These are phyloP conservation scores for Sialis fuliginosa DNA, from an alignment of 2,888 invertebrate species.

Conservation along the genomic window DNA sequence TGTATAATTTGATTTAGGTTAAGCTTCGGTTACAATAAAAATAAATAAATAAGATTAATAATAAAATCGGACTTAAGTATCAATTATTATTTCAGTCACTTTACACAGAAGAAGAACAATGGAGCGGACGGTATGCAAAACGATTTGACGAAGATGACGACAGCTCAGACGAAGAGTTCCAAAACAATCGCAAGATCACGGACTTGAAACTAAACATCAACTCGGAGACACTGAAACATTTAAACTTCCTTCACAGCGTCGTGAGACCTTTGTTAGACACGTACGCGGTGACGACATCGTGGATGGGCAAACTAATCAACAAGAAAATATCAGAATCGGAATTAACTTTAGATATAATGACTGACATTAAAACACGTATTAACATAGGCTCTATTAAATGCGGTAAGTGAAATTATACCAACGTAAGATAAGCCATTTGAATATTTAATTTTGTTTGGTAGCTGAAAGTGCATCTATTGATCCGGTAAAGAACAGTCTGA, in stretches of 20 bases:
- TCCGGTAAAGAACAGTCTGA: constrained; percentile 68
- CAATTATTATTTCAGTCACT: constrained; percentile 12
- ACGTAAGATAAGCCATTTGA: constrained; percentile 8
- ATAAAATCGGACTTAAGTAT: not conserved
- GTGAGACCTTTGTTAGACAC: constrained; percentile 58
- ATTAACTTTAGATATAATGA: constrained; percentile 44
- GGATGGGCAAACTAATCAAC: constrained; percentile 34
- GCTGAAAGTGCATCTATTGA: constrained; percentile 81
- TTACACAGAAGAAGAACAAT: constrained; percentile 30
- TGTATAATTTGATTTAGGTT: too few species aligned
- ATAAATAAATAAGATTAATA: not conserved
- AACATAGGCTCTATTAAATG: constrained; percentile 37
- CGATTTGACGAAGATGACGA: constrained; percentile 30
- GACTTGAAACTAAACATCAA: constrained; percentile 13
- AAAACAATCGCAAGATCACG: constrained; percentile 17
- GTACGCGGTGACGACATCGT: constrained; percentile 46
- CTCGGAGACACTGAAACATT: constrained; percentile 14
- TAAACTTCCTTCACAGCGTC: constrained; percentile 29
- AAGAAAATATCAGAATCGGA: constrained; percentile 44
- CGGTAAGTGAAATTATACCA: constrained; percentile 29
- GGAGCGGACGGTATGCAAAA: constrained; percentile 33
- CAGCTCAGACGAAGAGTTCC: constrained; percentile 21
- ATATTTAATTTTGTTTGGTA: constrained; percentile 24
- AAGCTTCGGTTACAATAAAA: too few species aligned
- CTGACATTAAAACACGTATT: constrained; percentile 43